Conservation (phyloP, 2,113 vertebrate species). For the Himantopus leucocephalus region DNA sequence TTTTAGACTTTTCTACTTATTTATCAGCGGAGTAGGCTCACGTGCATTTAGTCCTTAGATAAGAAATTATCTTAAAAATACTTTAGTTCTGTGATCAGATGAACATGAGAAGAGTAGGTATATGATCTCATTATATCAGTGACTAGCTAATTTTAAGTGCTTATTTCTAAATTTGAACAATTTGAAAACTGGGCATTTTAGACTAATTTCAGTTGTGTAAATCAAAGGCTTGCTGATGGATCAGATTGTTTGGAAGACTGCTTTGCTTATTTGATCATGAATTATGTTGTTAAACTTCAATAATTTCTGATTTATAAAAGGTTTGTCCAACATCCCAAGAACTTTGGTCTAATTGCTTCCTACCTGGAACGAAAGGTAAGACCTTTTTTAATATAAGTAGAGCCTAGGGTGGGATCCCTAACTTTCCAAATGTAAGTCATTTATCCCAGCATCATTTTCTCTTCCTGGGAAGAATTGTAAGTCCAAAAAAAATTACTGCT, state of each 20-base stretch:
- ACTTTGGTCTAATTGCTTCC: constrained; percentile 96
- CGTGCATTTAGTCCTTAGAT: not conserved
- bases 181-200: not conserved
- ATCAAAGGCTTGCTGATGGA: not conserved
- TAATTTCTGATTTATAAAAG: constrained; percentile 72
- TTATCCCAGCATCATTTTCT: not conserved
- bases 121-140: not conserved
- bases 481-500: not conserved
- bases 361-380: constrained; percentile 98
- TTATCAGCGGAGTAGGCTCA: not conserved
- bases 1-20: not conserved
- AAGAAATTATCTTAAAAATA: not conserved
- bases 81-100: not conserved
- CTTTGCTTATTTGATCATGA: not conserved
- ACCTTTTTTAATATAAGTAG: not conserved
- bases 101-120: not conserved
- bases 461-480: not conserved
- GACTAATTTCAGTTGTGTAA: not conserved
- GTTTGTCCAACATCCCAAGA: constrained; percentile 98
- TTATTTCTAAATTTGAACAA: not conserved
- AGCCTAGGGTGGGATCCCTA: not conserved
- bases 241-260: not conserved
- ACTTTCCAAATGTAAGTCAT: constrained; percentile 15
- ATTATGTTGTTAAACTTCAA: constrained; percentile 20
- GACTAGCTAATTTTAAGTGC: not conserved